Evolutionary conservation across 2,113 vertebrate genomes (phyloP).

Genomic region (Illadopsis cleaveri): DNA sequence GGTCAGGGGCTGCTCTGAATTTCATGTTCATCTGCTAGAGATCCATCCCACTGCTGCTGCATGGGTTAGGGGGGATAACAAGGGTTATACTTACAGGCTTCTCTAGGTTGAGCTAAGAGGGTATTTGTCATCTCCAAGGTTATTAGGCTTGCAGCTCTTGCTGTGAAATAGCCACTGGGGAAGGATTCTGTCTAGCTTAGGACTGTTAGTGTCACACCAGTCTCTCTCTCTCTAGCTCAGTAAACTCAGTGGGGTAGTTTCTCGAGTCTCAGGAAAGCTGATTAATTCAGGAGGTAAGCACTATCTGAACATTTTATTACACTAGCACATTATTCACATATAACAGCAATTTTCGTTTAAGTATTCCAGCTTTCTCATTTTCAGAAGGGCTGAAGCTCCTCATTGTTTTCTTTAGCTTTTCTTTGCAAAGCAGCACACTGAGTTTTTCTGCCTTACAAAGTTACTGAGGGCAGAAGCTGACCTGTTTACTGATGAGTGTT

Average conservation of each 20-base stretch:
- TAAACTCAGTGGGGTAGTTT: not conserved
- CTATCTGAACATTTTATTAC: not conserved
- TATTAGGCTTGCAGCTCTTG: not conserved
- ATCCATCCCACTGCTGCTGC: not conserved
- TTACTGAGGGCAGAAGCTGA: not conserved
- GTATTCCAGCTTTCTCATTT: not conserved
- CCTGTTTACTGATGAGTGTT: not conserved
- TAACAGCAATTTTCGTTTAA: not conserved
- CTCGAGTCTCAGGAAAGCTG: not conserved
- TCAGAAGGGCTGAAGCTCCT: not conserved
- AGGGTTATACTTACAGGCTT: not conserved
- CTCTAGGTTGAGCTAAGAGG: not conserved
- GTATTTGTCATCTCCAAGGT: not conserved
- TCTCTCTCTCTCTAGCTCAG: not conserved
- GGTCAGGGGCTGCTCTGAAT: not conserved
- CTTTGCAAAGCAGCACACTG: not conserved
- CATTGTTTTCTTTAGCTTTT: not conserved
- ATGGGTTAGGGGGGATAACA: not conserved
- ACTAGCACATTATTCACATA: not conserved
- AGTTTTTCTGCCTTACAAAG: not conserved
- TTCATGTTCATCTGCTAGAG: not conserved
- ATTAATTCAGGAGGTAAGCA: not conserved
- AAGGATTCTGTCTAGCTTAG: not conserved
- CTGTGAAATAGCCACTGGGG: not conserved
- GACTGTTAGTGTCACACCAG: not conserved